These are phyloP conservation scores for Leptopilina drosophilae DNA, from an alignment of 2,888 invertebrate genomes.

Conservation along the genomic window DNA sequence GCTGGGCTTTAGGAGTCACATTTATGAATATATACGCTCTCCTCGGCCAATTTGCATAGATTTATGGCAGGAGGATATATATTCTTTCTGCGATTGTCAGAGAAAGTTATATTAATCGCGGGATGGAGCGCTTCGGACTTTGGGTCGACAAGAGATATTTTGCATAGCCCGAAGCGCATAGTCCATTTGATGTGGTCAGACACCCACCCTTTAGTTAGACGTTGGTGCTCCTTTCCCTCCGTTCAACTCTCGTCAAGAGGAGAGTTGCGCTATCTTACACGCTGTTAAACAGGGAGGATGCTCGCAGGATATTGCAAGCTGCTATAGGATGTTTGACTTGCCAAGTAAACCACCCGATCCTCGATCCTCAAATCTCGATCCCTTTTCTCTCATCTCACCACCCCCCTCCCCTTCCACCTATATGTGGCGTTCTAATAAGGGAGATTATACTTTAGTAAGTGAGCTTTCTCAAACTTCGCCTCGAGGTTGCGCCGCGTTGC, in stretches of 20 bases:
- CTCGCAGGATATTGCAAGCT: conserved; percentile 69
- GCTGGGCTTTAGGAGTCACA: not conserved
- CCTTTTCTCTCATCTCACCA: conserved; percentile 5
- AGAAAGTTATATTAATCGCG: conserved; percentile 38
- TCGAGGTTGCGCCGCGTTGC: conserved; percentile 24
- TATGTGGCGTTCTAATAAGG: conserved; percentile 49
- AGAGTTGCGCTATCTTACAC: conserved; percentile 64
- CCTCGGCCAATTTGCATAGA: conserved; percentile 35
- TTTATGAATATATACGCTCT: not conserved
- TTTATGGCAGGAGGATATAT: conserved; percentile 9
- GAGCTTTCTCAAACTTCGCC: conserved; percentile 43
- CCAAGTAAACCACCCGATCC: conserved; percentile 66
- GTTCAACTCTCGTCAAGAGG: too few species aligned
- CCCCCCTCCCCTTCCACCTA: conserved; percentile 42
- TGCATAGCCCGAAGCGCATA: conserved; percentile 60
- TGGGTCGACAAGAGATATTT: conserved; percentile 58
- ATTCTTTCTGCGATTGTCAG: conserved; percentile 37
- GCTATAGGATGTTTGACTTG: conserved; percentile 71
- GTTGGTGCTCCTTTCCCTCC: conserved; percentile 55
- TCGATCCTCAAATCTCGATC: not conserved
- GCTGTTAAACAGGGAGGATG: conserved; percentile 50
- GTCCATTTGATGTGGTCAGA: conserved; percentile 70
- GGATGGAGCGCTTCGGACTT: not conserved
- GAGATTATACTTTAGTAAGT: conserved; percentile 41
- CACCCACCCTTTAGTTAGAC: conserved; percentile 46